These are phyloP conservation scores for Cataglyphis rosenhaueri DNA, from an alignment of 2,888 invertebrate genomes.

Conservation along the genomic window DNA sequence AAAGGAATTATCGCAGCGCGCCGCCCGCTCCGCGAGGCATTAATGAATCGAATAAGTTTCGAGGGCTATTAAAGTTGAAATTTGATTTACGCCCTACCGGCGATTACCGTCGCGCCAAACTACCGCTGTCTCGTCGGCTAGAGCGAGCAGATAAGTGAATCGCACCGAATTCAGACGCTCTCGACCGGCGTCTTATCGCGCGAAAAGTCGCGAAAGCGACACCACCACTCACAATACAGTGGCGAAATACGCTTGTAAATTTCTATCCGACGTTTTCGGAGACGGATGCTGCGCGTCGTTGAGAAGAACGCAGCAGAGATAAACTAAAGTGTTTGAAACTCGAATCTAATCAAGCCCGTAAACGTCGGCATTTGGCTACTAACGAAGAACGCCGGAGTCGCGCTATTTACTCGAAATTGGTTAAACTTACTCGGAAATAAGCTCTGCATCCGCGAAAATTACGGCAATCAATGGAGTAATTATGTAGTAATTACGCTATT, in stretches of 20 bases:
- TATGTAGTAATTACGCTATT: conserved; percentile 28
- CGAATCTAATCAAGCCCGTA: conserved; percentile 54
- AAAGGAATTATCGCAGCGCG: conserved; percentile 67
- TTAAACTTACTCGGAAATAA: conserved; percentile 41
- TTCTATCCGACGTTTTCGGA: conserved; percentile 29
- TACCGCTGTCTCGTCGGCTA: conserved; percentile 59
- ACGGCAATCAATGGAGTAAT: conserved; percentile 41
- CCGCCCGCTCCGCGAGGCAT: conserved; percentile 64
- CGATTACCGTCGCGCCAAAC: conserved; percentile 66
- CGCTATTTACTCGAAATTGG: conserved; percentile 49
- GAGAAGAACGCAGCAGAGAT: conserved; percentile 40
- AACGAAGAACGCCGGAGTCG: conserved; percentile 45
- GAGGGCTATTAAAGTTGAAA: conserved; percentile 75
- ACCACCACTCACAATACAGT: conserved; percentile 6
- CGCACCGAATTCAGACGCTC: conserved; percentile 67
- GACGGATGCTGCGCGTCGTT: background rate
- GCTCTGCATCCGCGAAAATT: conserved; percentile 35
- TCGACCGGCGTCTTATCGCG: conserved; percentile 55
- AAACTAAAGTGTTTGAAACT: conserved; percentile 46
- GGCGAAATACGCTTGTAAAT: conserved; percentile 51
- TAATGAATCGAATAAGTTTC: conserved; percentile 78
- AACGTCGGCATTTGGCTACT: conserved; percentile 38
- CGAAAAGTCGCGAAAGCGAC: conserved; percentile 35
- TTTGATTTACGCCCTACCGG: conserved; percentile 73
- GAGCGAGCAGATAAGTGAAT: conserved; percentile 70